Percentiles rank a stretch among this genome's conserved stretches.
Conservation (phyloP, 1,140 invertebrate genomes). For the Zaprionus lachaisei region DNA sequence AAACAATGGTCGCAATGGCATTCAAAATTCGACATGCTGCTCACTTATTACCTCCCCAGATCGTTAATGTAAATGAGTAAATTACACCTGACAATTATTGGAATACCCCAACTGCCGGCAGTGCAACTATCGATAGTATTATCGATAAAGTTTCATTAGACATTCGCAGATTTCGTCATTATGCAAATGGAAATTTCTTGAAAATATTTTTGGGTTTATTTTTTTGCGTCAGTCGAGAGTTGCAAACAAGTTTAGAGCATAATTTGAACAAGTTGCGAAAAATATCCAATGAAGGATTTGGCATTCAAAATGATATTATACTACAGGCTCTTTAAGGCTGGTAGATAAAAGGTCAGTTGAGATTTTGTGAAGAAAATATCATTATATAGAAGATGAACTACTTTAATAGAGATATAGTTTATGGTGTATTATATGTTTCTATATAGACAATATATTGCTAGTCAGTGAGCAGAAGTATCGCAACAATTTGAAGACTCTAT, state of each 20-base stretch:
- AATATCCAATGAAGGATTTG: background rate
- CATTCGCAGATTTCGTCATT: background rate
- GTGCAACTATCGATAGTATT: background rate
- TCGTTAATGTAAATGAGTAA: background rate
- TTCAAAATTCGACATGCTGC: background rate
- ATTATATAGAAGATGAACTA: too few species aligned
- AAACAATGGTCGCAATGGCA: conserved; percentile 4
- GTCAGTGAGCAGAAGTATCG: background rate
- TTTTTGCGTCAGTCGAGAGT: background rate
- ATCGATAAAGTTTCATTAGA: background rate
- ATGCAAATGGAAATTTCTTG: background rate
- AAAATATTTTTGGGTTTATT: background rate
- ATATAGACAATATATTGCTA: too few species aligned
- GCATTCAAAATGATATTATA: background rate
- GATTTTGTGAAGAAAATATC: too few species aligned
- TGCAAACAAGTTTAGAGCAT: background rate
- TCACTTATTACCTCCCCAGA: background rate
- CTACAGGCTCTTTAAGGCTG: background rate
- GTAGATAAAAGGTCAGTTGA: too few species aligned
- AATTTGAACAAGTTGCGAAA: too few species aligned
- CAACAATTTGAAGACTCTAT: background rate
- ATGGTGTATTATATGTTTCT: too few species aligned
- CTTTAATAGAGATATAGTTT: too few species aligned
- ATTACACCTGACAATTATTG: background rate
- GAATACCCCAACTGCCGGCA: background rate